These are phyloP conservation scores for Leucozona laternaria DNA, from an alignment of 2,888 invertebrate species.

Conservation along the genomic window DNA sequence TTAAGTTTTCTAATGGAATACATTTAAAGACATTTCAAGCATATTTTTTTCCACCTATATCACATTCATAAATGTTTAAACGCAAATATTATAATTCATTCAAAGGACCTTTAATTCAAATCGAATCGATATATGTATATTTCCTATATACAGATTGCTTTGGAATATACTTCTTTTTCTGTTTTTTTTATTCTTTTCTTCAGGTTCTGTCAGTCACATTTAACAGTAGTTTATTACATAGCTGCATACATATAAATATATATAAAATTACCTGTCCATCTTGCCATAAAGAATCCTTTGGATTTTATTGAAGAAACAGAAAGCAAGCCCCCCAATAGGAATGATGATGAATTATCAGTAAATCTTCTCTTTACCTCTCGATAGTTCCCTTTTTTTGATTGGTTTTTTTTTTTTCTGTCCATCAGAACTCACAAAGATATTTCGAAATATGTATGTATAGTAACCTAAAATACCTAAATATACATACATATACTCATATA, in stretches of 20 bases:
- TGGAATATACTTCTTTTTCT: not conserved
- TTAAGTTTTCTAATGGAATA: too few relatives aligned
- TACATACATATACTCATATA: not conserved
- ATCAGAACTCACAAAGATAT: constrained; percentile 32
- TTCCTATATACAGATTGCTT: too few relatives aligned
- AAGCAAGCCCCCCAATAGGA: constrained; percentile 43
- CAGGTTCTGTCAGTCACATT: constrained; percentile 44
- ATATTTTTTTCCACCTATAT: too few relatives aligned
- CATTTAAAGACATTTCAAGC: too few relatives aligned
- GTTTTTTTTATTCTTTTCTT: constrained; percentile 9
- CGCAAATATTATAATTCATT: too few relatives aligned
- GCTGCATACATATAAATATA: not conserved
- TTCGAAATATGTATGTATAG: constrained; percentile 28
- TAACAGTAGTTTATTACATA: constrained; percentile 32
- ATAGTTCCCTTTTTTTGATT: not conserved
- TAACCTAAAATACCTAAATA: too few relatives aligned
- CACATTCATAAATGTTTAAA: too few relatives aligned
- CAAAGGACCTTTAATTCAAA: too few relatives aligned
- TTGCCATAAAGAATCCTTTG: constrained; percentile 43
- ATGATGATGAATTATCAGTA: constrained; percentile 69
- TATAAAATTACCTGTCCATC: not conserved
- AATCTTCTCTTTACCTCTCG: constrained; percentile 26
- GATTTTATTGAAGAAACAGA: constrained; percentile 16
- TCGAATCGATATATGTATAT: too few relatives aligned
- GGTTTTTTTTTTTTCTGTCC: not conserved